These are phyloP conservation scores for Cephus sareptanus DNA, from an alignment of 2,888 invertebrate genomes.

Conservation along the genomic window DNA sequence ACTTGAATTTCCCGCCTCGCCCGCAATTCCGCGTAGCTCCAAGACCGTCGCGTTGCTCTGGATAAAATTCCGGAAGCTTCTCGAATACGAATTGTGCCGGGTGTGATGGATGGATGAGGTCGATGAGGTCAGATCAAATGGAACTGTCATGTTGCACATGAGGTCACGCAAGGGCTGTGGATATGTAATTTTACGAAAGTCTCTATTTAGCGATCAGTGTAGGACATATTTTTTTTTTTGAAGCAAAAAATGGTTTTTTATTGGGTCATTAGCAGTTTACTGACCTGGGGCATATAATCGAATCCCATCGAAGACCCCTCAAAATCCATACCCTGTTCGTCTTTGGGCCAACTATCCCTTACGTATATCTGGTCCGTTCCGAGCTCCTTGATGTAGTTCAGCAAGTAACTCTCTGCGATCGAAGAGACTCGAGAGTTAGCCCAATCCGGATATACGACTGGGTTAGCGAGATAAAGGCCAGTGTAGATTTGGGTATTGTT, in stretches of 20 bases:
- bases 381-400: conserved; percentile 28
- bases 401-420: conserved; percentile 18
- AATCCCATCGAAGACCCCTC: conserved; percentile 20
- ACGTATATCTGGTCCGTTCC: conserved; percentile 23
- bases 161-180: conserved; percentile 20
- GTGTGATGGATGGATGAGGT: conserved; percentile 26
- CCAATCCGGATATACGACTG: conserved; percentile 44
- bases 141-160: conserved; percentile 36
- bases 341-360: conserved; percentile 41
- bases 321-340: conserved; percentile 17
- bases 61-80: conserved; percentile 25
- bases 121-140: conserved; percentile 26
- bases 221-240: no score
- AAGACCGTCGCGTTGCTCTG: conserved; percentile 11
- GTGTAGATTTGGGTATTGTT: conserved; percentile 21
- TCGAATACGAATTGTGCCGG: conserved; percentile 31
- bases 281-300: conserved; percentile 40
- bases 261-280: neutral
- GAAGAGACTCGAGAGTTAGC: conserved; percentile 16
- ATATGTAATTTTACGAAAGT: no score
- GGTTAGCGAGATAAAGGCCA: conserved; percentile 26
- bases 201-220: no score
- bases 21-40: conserved; percentile 13
- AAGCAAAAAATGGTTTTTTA: no score
- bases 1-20: conserved; percentile 25